Conservation (phyloP, 2,113 vertebrate species). For the Tragelaphus strepsiceros region DNA sequence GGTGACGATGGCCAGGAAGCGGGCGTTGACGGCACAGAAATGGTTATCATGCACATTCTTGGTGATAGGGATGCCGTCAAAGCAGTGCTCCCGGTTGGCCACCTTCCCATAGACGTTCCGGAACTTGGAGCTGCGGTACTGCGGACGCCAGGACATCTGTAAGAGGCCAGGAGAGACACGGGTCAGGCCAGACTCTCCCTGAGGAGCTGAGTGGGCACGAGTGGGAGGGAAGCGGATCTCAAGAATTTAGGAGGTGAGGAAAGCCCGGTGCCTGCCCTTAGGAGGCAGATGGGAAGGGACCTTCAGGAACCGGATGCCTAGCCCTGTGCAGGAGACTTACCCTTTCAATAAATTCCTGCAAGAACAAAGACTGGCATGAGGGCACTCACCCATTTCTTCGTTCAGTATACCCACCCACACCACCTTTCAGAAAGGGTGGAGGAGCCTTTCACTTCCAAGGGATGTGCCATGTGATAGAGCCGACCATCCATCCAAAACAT, state of each 20-base stretch:
- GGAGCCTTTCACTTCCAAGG: neutral
- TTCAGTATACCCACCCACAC: neutral
- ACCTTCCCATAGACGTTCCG: constrained; percentile 98
- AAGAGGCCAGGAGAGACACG: neutral
- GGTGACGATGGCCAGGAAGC: constrained; percentile 94
- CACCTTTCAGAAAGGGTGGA: neutral
- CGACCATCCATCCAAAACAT: neutral
- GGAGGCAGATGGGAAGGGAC: no score
- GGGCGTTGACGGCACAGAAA: constrained; percentile 96
- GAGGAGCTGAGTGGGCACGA: neutral
- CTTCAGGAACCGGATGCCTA: fast-evolving
- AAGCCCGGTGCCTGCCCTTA: neutral
- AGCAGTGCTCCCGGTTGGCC: constrained; percentile 95
- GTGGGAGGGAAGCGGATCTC: neutral
- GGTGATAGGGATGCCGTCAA: constrained; percentile 95
- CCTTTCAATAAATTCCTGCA: neutral
- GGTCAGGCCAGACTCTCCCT: neutral
- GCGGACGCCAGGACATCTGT: constrained; percentile 99
- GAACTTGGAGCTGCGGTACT: constrained; percentile 99
- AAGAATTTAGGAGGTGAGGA: neutral
- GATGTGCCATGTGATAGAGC: neutral
- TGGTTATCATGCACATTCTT: constrained; percentile 99
- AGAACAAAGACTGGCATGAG: neutral
- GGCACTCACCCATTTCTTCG: neutral
- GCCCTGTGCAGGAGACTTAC: neutral